Evolutionary conservation across 2,888 invertebrate species (phyloP).

Genomic region (Blastobasis lacticolella): DNA sequence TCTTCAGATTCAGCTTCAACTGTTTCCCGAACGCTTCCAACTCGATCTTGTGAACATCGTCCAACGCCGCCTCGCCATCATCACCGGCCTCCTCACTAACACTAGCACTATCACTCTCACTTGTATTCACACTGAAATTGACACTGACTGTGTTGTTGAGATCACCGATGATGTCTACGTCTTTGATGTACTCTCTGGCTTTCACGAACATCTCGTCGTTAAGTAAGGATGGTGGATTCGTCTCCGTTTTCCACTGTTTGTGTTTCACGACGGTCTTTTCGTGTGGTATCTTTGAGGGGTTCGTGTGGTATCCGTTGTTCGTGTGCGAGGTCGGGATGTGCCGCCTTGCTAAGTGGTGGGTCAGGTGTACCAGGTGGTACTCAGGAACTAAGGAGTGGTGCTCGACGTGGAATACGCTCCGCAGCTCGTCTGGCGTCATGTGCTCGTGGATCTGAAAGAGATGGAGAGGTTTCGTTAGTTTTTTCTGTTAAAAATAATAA

Average conservation of each 20-base stretch:
- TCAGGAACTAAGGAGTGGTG: constrained; percentile 85
- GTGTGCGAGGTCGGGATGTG: constrained; percentile 49
- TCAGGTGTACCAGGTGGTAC: constrained; percentile 87
- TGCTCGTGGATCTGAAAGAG: constrained; percentile 89
- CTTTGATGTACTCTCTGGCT: constrained; percentile 50
- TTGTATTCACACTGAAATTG: constrained; percentile 56
- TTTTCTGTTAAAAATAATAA: background rate
- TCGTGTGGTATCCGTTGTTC: constrained; percentile 31
- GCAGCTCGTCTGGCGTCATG: constrained; percentile 88
- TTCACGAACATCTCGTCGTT: constrained; percentile 65
- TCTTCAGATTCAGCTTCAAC: constrained; percentile 82
- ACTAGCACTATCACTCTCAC: constrained; percentile 38
- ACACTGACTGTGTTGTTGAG: constrained; percentile 60
- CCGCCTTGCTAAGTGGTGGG: constrained; percentile 73
- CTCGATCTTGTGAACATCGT: constrained; percentile 78
- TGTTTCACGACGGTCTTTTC: constrained; percentile 40
- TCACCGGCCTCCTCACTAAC: constrained; percentile 29
- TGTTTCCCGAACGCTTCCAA: constrained; percentile 87
- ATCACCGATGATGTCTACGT: constrained; percentile 58
- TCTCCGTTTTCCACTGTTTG: constrained; percentile 38
- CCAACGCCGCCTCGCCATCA: constrained; percentile 49
- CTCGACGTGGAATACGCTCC: constrained; percentile 88
- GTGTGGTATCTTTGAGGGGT: constrained; percentile 47
- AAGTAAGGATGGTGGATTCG: constrained; percentile 48
- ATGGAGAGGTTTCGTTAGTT: constrained; percentile 16